Percentiles rank a stretch among this genome's conserved stretches.
phyloP scores from a whole-genome alignment of 2,888 invertebrate genomes.

The Nezara viridula region DNA sequence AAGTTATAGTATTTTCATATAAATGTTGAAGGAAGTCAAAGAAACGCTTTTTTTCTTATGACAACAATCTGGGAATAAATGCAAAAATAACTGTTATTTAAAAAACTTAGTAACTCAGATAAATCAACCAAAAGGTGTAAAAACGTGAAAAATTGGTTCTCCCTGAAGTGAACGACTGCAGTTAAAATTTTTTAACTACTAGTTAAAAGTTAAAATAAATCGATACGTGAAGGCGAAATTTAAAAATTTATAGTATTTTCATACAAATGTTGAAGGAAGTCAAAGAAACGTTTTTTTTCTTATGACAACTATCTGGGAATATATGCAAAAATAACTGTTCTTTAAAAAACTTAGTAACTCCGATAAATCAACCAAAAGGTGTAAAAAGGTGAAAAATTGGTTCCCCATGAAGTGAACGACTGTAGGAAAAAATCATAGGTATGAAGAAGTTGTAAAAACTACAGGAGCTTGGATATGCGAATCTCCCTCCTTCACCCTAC shows the following conservation, averaged over 20 bases:
- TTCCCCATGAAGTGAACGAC: neutral
- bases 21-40: neutral
- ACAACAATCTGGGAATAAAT: neutral
- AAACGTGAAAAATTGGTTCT: neutral
- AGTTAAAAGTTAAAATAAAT: no score
- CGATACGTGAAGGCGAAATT: no score
- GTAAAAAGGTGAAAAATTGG: neutral
- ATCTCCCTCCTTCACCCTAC: neutral
- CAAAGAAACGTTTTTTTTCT: neutral
- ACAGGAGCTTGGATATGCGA: neutral
- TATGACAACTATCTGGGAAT: neutral
- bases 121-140: neutral
- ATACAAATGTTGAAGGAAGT: neutral
- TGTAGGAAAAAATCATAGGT: neutral
- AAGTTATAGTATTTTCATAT: no score
- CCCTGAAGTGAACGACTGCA: neutral
- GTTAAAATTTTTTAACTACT: no score
- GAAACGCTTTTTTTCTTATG: neutral
- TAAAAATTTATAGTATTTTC: no score
- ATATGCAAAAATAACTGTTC: neutral
- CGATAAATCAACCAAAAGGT: neutral
- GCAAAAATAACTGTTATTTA: neutral
- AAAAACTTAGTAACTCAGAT: neutral
- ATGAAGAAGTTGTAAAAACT: neutral
- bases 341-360: neutral